phyloP scores from a whole-genome alignment of 2,113 vertebrate genomes.

The Orycteropus afer region DNA sequence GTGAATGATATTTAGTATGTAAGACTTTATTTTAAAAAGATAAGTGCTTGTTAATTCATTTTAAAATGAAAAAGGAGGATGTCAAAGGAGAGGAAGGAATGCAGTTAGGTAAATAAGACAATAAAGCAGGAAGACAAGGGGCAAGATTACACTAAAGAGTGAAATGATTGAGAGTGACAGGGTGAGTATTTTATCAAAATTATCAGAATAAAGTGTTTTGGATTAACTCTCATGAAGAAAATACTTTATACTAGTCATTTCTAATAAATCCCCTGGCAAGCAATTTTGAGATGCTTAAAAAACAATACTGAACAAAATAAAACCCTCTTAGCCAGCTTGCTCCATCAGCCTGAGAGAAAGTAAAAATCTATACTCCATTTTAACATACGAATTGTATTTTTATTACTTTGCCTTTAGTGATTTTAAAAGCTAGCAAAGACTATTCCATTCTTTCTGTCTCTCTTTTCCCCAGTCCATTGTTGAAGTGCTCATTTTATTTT shows the following conservation, averaged over 20 bases:
- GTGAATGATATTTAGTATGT: not conserved
- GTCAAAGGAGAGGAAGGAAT: not conserved
- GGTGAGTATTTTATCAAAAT: not conserved
- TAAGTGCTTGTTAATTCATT: not conserved
- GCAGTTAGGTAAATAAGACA: not conserved
- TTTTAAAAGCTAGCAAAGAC: not conserved
- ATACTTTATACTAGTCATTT: not conserved
- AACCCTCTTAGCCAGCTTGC: not conserved
- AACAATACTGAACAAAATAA: not conserved
- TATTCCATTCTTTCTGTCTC: not conserved
- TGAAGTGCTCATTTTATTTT: not conserved
- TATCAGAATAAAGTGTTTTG: not conserved
- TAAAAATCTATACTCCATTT: not conserved
- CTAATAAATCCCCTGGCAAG: not conserved
- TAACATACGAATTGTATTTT: not conserved
- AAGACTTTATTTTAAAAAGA: not conserved
- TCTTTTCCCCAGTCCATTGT: not conserved
- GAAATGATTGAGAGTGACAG: not conserved
- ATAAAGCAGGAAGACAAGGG: not conserved
- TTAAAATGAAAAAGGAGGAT: not conserved
- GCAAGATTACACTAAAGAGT: not conserved
- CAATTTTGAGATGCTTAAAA: slow-evolving; percentile 11
- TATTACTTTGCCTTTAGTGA: not conserved
- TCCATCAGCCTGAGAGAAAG: not conserved
- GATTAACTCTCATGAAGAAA: not conserved